Evolutionary conservation across 2,113 vertebrate genomes (phyloP).

Genomic region (Phaethornis superciliosus): DNA sequence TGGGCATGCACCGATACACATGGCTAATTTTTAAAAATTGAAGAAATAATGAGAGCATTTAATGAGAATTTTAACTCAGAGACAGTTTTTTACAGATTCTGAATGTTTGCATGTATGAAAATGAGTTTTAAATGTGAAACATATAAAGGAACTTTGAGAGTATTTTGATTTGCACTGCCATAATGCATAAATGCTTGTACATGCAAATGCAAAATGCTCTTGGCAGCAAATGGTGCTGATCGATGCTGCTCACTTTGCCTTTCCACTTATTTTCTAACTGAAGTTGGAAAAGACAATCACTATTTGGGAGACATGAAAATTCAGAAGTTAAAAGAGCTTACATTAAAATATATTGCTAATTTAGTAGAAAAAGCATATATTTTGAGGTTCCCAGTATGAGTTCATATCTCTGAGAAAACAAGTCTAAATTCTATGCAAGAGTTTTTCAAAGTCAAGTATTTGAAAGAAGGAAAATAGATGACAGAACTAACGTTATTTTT

Average conservation of each 20-base stretch:
- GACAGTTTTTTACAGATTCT: conserved; percentile 24
- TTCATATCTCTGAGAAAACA: conserved; percentile 50
- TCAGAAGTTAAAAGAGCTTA: conserved; percentile 42
- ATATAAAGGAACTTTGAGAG: conserved; percentile 59
- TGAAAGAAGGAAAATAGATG: conserved; percentile 44
- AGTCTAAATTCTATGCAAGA: conserved; percentile 53
- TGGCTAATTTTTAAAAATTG: conserved; percentile 4
- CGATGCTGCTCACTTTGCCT: conserved; percentile 10
- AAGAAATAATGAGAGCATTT: conserved; percentile 29
- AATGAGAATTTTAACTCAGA: conserved; percentile 38
- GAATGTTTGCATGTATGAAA: conserved; percentile 56
- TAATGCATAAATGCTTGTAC: conserved; percentile 19
- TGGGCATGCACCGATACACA: background rate
- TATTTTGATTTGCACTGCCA: conserved; percentile 50
- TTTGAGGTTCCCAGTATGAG: background rate
- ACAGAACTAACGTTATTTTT: conserved; percentile 42
- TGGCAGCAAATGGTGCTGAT: conserved; percentile 15
- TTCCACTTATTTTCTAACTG: conserved; percentile 44
- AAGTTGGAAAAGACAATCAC: conserved; percentile 55
- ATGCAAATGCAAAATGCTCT: conserved; percentile 58
- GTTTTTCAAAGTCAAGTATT: conserved; percentile 53
- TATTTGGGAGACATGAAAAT: conserved; percentile 46
- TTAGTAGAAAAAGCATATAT: conserved; percentile 6
- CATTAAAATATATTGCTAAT: conserved; percentile 52
- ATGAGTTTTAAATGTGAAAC: conserved; percentile 63